Conservation (phyloP, 2,113 vertebrate species). For the Myiagra hebetior region DNA sequence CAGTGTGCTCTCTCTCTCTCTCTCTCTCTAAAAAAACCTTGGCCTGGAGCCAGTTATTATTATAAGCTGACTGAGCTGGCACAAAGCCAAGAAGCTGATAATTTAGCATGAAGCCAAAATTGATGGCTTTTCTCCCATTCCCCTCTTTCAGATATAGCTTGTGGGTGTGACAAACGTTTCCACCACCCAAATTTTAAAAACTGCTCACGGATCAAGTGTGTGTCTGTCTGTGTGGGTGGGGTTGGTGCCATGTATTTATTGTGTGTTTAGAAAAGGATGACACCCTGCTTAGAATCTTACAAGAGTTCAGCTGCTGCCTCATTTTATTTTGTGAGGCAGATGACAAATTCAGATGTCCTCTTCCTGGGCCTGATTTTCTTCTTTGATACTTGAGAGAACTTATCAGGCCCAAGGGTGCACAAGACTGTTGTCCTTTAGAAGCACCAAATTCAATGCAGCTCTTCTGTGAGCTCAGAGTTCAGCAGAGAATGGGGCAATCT, state of each 20-base stretch:
- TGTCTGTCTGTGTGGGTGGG: background rate
- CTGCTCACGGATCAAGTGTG: background rate
- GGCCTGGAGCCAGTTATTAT: conserved; percentile 70
- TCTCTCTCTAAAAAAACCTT: conserved; percentile 58
- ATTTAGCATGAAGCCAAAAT: conserved; percentile 64
- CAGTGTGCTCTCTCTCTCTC: background rate
- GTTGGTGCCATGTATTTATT: background rate
- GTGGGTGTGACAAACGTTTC: background rate
- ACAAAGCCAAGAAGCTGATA: conserved; percentile 58
- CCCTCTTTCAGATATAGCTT: background rate
- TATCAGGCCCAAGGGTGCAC: background rate
- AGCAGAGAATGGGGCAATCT: background rate
- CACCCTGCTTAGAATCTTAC: background rate
- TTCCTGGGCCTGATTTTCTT: background rate
- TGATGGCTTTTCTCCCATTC: conserved; percentile 48
- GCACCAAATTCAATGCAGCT: background rate
- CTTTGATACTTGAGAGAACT: background rate
- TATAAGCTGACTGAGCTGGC: conserved; percentile 65
- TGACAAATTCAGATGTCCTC: background rate
- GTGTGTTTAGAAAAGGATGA: conserved; percentile 18
- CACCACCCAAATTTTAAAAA: conserved; percentile 24
- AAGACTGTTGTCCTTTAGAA: background rate
- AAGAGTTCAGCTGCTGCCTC: conserved; percentile 1
- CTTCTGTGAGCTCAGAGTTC: background rate
- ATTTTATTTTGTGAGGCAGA: background rate